Conservation (phyloP, 2,888 invertebrate species). For the Tipula helvola region DNA sequence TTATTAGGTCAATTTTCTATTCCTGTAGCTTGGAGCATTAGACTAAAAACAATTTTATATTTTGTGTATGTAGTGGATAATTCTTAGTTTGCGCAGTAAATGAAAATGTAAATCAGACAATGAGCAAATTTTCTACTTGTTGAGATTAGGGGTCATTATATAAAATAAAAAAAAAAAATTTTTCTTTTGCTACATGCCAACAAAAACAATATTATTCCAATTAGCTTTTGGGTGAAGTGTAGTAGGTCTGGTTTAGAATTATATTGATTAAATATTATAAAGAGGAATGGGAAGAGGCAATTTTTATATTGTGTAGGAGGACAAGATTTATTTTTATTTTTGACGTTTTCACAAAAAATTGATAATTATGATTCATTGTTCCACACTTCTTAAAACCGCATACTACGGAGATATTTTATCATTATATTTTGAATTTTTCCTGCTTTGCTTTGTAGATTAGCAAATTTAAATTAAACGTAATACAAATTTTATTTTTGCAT, state of each 20-base stretch:
- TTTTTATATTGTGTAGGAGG: not conserved
- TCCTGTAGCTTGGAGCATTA: not conserved
- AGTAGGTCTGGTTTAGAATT: not conserved
- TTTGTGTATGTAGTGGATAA: not conserved
- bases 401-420: too few relatives aligned
- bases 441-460: too few relatives aligned
- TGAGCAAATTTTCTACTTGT: not conserved
- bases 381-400: not conserved
- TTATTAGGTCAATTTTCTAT: not conserved
- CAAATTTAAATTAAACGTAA: too few relatives aligned
- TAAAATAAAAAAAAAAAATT: not conserved
- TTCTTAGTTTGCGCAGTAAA: not conserved
- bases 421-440: not conserved
- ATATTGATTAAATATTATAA: not conserved
- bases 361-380: not conserved
- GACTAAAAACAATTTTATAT: too few relatives aligned
- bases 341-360: not conserved
- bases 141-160: not conserved
- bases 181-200: not conserved
- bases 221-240: not conserved
- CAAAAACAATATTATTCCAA: not conserved
- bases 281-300: not conserved
- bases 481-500: too few relatives aligned
- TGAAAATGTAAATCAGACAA: not conserved
- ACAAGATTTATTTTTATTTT: not conserved